Evolutionary conservation across 1,140 invertebrate species (phyloP).

Genomic region (Drosophila arawakana): DNA sequence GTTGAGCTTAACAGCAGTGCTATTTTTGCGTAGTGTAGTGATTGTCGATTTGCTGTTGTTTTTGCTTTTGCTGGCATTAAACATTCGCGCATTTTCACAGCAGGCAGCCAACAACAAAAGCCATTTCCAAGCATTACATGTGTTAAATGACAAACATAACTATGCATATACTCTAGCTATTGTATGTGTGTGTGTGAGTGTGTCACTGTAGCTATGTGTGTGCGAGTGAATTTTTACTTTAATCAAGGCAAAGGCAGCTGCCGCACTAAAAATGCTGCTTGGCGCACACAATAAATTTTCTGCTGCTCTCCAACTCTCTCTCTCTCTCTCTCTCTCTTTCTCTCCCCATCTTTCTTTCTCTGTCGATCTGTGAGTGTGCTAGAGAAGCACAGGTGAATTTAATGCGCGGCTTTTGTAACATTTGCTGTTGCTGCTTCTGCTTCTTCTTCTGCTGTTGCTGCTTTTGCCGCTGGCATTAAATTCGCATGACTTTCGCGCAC

Average conservation of each 20-base stretch:
- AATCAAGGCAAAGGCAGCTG: constrained; percentile 65
- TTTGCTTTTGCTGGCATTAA: constrained; percentile 43
- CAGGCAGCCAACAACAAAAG: constrained; percentile 49
- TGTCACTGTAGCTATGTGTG: constrained; percentile 24
- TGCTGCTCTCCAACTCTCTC: neutral
- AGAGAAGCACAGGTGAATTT: constrained; percentile 51
- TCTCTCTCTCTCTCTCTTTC: constrained; percentile 3
- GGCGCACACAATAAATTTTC: constrained; percentile 69
- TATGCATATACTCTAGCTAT: constrained; percentile 55
- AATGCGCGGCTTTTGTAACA: constrained; percentile 59
- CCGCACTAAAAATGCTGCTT: constrained; percentile 59
- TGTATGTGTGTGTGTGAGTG: constrained; percentile 13
- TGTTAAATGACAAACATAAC: constrained; percentile 69
- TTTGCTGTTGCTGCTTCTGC: constrained; percentile 1
- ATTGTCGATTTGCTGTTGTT: constrained; percentile 13
- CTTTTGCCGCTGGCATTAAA: constrained; percentile 51
- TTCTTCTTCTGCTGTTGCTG: neutral
- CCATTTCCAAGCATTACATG: constrained; percentile 62
- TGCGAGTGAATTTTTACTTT: constrained; percentile 50
- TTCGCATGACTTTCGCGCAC: constrained; percentile 49
- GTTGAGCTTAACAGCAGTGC: neutral
- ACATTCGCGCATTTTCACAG: constrained; percentile 53
- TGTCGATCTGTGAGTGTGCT: neutral
- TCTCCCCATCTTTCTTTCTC: neutral
- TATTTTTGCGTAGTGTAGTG: constrained; percentile 1